A percentile compares a stretch with the other conserved stretches of the same genome.
Evolutionary conservation across 2,797 vertebrate species (phyloP).

Genomic region (Australoheros facetus): DNA sequence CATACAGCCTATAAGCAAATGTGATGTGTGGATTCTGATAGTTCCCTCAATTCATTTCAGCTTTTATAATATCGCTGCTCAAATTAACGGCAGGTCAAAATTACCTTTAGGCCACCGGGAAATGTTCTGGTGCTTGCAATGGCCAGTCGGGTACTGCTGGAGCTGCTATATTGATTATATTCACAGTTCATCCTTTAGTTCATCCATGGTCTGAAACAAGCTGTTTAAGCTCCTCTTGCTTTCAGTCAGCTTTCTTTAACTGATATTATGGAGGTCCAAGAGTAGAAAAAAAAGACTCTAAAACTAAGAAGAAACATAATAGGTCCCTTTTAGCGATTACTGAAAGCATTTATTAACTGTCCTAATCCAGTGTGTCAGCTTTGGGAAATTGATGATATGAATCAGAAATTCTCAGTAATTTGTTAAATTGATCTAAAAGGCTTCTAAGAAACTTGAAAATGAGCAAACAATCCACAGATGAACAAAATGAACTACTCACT

Average conservation of each 20-base stretch:
- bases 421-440: not conserved
- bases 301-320: not conserved
- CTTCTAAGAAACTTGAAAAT: constrained; percentile 1
- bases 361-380: not conserved
- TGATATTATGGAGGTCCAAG: not conserved
- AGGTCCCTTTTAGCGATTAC: not conserved
- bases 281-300: not conserved
- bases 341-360: not conserved
- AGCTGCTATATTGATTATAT: not conserved
- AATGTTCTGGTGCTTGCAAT: not conserved
- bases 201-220: not conserved
- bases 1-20: too few relatives aligned
- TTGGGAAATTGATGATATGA: not conserved
- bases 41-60: not conserved
- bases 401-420: not conserved
- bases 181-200: not conserved
- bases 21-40: not conserved
- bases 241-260: not conserved
- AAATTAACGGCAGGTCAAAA: not conserved
- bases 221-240: not conserved
- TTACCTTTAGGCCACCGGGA: not conserved
- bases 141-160: not conserved
- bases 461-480: not conserved
- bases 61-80: not conserved
- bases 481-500: not conserved